These are phyloP conservation scores for Prosopocoilus inquinatus DNA, from an alignment of 2,888 invertebrate genomes.

Conservation along the genomic window DNA sequence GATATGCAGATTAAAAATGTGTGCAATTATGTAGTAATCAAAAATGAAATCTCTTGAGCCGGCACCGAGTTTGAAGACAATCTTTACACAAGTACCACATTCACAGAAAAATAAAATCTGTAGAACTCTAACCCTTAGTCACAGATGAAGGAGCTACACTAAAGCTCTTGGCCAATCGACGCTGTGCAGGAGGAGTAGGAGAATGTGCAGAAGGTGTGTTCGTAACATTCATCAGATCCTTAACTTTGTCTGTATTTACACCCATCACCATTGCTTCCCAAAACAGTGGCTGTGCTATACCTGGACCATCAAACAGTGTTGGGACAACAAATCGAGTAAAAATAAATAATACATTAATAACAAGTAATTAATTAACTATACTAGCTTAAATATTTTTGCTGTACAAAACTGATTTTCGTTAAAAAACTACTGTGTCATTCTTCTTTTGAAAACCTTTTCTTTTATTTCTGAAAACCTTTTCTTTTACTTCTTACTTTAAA, in stretches of 20 bases:
- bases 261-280: slow-evolving; percentile 53
- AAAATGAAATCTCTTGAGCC: background rate
- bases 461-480: no score
- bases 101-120: slow-evolving; percentile 3
- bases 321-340: slow-evolving; percentile 13
- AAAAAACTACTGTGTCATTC: no score
- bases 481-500: no score
- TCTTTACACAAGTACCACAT: background rate
- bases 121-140: slow-evolving; percentile 56
- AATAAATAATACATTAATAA: slow-evolving; percentile 4
- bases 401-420: no score
- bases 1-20: no score
- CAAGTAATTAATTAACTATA: background rate
- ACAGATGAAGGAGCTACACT: slow-evolving; percentile 76
- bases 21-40: background rate
- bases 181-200: slow-evolving; percentile 81
- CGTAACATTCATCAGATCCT: slow-evolving; percentile 37
- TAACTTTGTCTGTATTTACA: slow-evolving; percentile 47
- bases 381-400: background rate
- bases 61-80: background rate
- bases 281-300: slow-evolving; percentile 53
- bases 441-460: no score
- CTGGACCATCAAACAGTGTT: slow-evolving; percentile 39
- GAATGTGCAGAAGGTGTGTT: slow-evolving; percentile 58
- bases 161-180: slow-evolving; percentile 89